A percentile compares a stretch with the other conserved stretches of the same genome.
These are phyloP conservation scores for Xylota segnis DNA, from an alignment of 2,888 invertebrate genomes.

Conservation along the genomic window DNA sequence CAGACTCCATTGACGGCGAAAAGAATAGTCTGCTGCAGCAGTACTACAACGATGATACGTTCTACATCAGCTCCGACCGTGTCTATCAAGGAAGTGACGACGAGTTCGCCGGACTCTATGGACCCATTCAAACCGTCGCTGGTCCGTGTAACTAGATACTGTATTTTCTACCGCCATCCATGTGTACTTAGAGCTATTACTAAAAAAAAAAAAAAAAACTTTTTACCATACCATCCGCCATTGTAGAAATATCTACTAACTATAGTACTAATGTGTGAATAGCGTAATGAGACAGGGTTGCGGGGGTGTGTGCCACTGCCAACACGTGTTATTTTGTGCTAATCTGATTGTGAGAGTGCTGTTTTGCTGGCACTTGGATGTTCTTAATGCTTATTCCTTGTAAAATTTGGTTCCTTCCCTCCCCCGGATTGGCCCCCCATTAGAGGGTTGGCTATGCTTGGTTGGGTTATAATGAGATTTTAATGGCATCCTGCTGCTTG, in stretches of 20 bases:
- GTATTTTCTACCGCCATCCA: neutral
- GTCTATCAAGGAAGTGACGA: constrained; percentile 83
- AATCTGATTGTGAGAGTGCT: constrained; percentile 58
- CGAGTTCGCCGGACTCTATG: constrained; percentile 84
- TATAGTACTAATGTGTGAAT: constrained; percentile 36
- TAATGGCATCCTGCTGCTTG: constrained; percentile 77
- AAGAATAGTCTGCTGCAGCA: constrained; percentile 83
- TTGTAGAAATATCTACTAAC: constrained; percentile 15
- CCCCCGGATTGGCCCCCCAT: neutral
- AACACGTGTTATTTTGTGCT: constrained; percentile 71
- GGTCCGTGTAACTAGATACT: constrained; percentile 80
- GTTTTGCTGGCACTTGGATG: constrained; percentile 44
- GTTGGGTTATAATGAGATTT: constrained; percentile 78
- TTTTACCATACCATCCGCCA: constrained; percentile 1
- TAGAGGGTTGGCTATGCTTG: neutral
- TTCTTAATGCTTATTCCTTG: constrained; percentile 60
- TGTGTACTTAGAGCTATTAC: constrained; percentile 14
- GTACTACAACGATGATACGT: constrained; percentile 83
- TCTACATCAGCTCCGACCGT: constrained; percentile 83
- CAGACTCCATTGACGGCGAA: constrained; percentile 83
- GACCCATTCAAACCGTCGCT: constrained; percentile 83
- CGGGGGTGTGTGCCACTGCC: constrained; percentile 11
- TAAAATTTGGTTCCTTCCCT: constrained; percentile 6
- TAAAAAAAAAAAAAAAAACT: no score
- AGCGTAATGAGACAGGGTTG: constrained; percentile 23